These are phyloP conservation scores for Calyptommatus sinebrachiatus DNA, from an alignment of 2,113 vertebrate genomes.

Conservation along the genomic window DNA sequence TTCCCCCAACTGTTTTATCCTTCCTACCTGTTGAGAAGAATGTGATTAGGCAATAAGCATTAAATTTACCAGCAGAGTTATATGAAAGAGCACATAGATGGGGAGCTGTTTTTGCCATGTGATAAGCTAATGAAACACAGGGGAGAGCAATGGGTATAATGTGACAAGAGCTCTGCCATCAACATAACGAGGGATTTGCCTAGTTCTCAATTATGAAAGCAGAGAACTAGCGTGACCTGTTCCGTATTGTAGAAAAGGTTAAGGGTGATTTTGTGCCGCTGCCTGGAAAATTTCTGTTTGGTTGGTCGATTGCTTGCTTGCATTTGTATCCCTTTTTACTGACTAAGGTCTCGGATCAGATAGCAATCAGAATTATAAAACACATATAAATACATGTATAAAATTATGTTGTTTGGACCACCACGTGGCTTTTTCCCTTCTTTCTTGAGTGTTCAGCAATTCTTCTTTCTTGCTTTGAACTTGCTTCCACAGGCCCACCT, in stretches of 20 bases:
- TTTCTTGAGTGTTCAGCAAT: not conserved
- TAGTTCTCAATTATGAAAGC: not conserved
- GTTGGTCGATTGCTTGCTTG: too few relatives aligned
- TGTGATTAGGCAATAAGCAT: constrained; percentile 71
- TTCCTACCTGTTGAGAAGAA: constrained; percentile 68
- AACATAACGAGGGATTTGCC: not conserved
- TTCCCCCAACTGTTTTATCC: constrained; percentile 64
- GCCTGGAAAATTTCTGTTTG: not conserved
- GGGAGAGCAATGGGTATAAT: constrained; percentile 13
- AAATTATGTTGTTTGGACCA: too few relatives aligned
- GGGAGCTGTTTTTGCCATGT: constrained; percentile 50
- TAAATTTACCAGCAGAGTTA: constrained; percentile 64
- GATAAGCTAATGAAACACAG: constrained; percentile 65
- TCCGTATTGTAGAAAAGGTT: not conserved
- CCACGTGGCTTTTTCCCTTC: not conserved
- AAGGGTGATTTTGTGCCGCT: not conserved
- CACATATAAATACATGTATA: too few relatives aligned
- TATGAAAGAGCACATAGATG: constrained; percentile 53
- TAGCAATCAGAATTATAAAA: too few relatives aligned
- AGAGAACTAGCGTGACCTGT: not conserved
- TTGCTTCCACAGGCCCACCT: not conserved
- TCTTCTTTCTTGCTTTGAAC: not conserved
- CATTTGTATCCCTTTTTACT: too few relatives aligned
- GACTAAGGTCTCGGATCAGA: too few relatives aligned
- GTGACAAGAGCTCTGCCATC: constrained; percentile 15